Conservation (phyloP, 2,113 vertebrate genomes). For the Laticauda colubrina region DNA sequence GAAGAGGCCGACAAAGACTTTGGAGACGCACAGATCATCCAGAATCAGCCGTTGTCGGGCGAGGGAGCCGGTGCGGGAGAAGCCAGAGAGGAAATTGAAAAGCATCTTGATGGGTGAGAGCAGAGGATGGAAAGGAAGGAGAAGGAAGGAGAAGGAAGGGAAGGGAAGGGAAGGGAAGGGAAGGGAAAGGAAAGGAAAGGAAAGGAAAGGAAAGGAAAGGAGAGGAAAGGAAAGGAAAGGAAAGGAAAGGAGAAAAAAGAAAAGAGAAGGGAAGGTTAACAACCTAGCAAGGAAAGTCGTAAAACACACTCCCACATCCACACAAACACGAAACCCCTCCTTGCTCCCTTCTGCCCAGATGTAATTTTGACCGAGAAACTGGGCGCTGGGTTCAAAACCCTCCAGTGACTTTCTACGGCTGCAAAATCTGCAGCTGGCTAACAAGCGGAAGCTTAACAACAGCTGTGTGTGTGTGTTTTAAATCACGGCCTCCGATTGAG, state of each 20-base stretch:
- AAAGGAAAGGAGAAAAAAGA: too few species aligned
- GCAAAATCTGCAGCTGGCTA: neutral
- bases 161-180: too few species aligned
- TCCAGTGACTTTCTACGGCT: neutral
- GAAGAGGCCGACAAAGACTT: neutral
- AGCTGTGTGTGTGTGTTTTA: neutral
- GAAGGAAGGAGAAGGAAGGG: rapidly evolving
- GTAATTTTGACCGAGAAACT: neutral
- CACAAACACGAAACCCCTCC: neutral
- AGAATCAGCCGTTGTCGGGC: neutral
- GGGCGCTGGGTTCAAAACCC: neutral
- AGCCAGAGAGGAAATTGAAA: rapidly evolving
- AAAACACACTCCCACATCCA: neutral
- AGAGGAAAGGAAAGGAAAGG: too few species aligned
- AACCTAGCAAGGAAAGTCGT: neutral
- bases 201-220: too few species aligned
- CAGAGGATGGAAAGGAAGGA: too few species aligned
- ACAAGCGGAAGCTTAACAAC: neutral
- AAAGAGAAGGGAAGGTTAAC: neutral
- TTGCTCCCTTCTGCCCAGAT: neutral
- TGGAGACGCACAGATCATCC: neutral
- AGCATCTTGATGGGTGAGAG: too few species aligned
- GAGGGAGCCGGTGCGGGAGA: neutral
- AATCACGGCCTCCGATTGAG: neutral
- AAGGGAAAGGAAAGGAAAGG: too few species aligned